Conservation (phyloP, 2,888 invertebrate genomes). For the Drosophila meridionalis region DNA sequence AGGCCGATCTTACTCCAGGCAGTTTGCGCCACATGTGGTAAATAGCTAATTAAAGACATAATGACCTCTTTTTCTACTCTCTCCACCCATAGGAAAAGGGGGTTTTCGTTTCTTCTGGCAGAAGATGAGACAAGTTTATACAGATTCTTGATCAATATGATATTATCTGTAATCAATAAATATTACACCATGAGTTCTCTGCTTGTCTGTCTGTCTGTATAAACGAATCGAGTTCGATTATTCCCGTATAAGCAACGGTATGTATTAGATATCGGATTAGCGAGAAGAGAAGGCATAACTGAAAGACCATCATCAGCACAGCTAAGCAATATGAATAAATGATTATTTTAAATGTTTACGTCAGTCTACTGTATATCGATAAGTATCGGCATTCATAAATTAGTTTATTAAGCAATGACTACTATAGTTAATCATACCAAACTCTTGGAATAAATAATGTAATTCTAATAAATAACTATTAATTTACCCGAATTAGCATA, state of each 20-base stretch:
- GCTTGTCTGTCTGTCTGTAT: no score
- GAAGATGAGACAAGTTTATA: neutral
- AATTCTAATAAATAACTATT: neutral
- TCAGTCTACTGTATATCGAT: neutral
- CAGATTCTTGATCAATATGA: neutral
- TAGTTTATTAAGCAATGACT: neutral
- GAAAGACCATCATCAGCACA: no score
- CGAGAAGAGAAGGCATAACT: no score
- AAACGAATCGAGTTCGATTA: no score
- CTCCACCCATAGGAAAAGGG: neutral
- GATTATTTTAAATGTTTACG: no score
- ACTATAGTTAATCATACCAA: neutral
- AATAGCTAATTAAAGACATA: slow-evolving; percentile 65
- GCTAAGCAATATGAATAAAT: no score
- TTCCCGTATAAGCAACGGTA: no score
- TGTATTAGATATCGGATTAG: no score
- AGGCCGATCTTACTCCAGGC: slow-evolving; percentile 39
- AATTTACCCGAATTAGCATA: neutral
- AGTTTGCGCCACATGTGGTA: slow-evolving; percentile 62
- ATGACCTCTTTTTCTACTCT: neutral
- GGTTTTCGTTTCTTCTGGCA: neutral
- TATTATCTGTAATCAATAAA: neutral
- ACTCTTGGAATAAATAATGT: no score
- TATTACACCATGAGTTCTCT: neutral
- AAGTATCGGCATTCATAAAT: neutral